Evolutionary conservation across 2,113 vertebrate genomes (phyloP).

Genomic region (Pongo abelii): DNA sequence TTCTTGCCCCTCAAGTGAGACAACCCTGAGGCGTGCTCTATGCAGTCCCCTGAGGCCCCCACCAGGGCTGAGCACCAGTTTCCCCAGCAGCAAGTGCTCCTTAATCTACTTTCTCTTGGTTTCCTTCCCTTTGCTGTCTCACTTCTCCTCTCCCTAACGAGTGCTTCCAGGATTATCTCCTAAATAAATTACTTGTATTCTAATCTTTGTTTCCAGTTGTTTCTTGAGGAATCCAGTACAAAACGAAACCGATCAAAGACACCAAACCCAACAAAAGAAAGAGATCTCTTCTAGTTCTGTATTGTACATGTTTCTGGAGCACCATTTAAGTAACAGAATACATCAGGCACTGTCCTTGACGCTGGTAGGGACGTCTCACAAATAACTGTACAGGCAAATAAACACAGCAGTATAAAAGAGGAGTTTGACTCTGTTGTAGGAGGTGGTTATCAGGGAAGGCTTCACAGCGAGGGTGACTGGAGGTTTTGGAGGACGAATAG

Average conservation of each 20-base stretch:
- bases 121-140: not conserved
- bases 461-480: not conserved
- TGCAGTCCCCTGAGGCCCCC: not conserved
- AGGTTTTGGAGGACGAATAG: conserved; percentile 16
- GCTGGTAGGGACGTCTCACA: not conserved
- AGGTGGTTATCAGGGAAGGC: not conserved
- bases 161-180: not conserved
- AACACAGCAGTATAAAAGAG: not conserved
- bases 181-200: not conserved
- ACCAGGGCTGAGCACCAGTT: not conserved
- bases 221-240: not conserved
- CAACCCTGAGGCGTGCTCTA: rapidly evolving
- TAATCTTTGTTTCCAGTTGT: not conserved
- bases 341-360: not conserved
- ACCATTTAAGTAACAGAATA: not conserved
- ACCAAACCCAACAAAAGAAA: not conserved
- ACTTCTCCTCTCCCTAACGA: no score
- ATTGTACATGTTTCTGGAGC: not conserved
- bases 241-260: not conserved
- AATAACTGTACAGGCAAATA: not conserved
- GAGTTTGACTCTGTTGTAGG: not conserved
- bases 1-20: not conserved
- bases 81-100: not conserved
- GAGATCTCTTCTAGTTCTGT: not conserved
- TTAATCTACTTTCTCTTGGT: not conserved